Conservation (phyloP, 1,140 invertebrate species). For the Anagrus nilaparvatae region DNA sequence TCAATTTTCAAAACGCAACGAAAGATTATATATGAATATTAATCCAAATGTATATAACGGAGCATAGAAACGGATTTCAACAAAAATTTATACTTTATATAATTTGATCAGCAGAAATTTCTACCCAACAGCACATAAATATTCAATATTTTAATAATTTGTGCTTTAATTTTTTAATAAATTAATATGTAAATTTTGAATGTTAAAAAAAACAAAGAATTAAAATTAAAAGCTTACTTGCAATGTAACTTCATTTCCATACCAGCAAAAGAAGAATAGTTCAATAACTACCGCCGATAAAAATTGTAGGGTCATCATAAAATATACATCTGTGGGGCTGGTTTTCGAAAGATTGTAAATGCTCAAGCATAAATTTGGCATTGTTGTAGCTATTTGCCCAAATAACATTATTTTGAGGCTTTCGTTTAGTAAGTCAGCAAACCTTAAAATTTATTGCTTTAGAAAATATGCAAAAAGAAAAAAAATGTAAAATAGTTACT, state of each 20-base stretch:
- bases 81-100: too few species aligned
- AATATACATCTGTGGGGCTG: constrained; percentile 4
- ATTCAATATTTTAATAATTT: too few species aligned
- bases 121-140: too few species aligned
- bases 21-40: too few species aligned
- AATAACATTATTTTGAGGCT: constrained; percentile 12
- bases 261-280: constrained; percentile 17
- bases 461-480: background rate
- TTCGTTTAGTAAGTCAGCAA: constrained; percentile 4
- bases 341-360: constrained; percentile 8
- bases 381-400: constrained; percentile 10
- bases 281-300: constrained; percentile 13
- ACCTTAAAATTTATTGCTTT: background rate
- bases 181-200: background rate
- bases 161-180: too few species aligned
- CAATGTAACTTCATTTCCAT: constrained; percentile 13
- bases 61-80: too few species aligned
- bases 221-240: constrained; percentile 6
- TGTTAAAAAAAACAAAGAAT: background rate
- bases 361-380: constrained; percentile 15
- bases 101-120: too few species aligned
- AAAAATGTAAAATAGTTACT: constrained; percentile 2
- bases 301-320: constrained; percentile 14
- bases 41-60: too few species aligned
- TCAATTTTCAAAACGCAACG: too few species aligned